Evolutionary conservation across 2,113 vertebrate genomes (phyloP).

Genomic region (Pedetes capensis): DNA sequence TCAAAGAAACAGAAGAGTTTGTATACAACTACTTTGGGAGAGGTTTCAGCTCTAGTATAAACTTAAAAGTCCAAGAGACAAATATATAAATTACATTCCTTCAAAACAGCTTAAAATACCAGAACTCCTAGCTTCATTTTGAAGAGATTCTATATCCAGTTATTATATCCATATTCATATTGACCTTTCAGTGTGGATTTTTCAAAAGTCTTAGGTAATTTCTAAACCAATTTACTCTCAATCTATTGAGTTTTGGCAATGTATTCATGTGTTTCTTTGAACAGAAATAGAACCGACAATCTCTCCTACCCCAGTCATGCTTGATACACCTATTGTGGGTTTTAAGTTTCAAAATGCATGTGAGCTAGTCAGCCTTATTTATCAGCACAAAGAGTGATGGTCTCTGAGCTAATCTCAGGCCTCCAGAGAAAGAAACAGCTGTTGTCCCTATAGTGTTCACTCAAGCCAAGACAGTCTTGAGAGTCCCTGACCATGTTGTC

Average conservation of each 20-base stretch:
- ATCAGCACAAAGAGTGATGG: not conserved
- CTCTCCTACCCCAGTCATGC: not conserved
- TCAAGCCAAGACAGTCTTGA: not conserved
- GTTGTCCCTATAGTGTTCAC: not conserved
- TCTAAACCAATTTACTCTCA: not conserved
- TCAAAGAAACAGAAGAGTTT: not conserved
- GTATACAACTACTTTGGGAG: not conserved
- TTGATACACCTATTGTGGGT: too few species aligned
- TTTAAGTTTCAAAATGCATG: not conserved
- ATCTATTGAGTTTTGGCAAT: not conserved
- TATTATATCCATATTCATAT: not conserved
- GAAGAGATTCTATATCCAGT: not conserved
- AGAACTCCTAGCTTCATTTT: not conserved
- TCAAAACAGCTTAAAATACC: not conserved
- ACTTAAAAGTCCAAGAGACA: not conserved
- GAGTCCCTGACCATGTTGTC: not conserved
- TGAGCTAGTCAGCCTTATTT: not conserved
- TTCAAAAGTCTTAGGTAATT: not conserved
- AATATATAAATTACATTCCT: not conserved
- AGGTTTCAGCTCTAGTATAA: not conserved
- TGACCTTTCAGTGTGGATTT: not conserved
- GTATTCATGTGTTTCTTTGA: not conserved
- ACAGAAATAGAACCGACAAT: not conserved
- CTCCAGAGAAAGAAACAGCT: not conserved
- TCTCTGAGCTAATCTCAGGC: not conserved